Base-by-base conservation (phyloP, 2,888 invertebrate species). In the Morinoia aosen region DNA sequence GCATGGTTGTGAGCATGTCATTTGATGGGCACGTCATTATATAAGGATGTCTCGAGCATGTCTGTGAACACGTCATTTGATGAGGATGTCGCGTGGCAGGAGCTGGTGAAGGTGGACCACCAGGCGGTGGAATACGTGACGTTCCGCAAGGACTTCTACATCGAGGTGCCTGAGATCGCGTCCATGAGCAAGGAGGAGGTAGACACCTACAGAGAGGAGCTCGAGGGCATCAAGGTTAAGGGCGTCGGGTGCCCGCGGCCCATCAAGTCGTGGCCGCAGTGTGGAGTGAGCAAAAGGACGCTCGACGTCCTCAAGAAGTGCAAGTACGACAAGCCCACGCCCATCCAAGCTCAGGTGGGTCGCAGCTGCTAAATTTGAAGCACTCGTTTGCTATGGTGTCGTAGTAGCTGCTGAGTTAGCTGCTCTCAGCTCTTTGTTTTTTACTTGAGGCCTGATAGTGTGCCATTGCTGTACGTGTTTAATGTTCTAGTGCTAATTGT, bases 261-360 rank as follows among this genome's bases (percentile, higher is more conserved):
- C 12, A 99, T 99, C 96, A 98, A 98, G 97, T 98, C 98, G 0
- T 99, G 99, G 99, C 99, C 99, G 0, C 99, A 99, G 97, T 99
- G 99, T 97, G 99, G 99, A 11, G 99, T 99, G 48, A 99, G 99
- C 96, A 99, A 99, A 97, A 99, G 99, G 97, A 99, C 99, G 97
- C 98, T 99, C 97, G 99, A 99, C 97, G 98, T 98, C 96, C 97
- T 99, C 96, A 99, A 99, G 97, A 99, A 98, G 97, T 98, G 98
- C 96, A 98, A 98, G 96, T 99, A 99, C 97, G 99, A 99, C 97
- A 99, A 99, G 97, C 99, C 99, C 0, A 99, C 99, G 0, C 99
- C 99, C 0, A 99, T 99, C 97, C 99, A 99, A 97, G 98, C 99
- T 95, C 98, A 98, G 97, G 98, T 98, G 10, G 58, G 95, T 2